A percentile compares a stretch with the other conserved stretches of the same genome.
Evolutionary conservation across 2,888 invertebrate species (phyloP).

Genomic region (Halictus quadricinctus): DNA sequence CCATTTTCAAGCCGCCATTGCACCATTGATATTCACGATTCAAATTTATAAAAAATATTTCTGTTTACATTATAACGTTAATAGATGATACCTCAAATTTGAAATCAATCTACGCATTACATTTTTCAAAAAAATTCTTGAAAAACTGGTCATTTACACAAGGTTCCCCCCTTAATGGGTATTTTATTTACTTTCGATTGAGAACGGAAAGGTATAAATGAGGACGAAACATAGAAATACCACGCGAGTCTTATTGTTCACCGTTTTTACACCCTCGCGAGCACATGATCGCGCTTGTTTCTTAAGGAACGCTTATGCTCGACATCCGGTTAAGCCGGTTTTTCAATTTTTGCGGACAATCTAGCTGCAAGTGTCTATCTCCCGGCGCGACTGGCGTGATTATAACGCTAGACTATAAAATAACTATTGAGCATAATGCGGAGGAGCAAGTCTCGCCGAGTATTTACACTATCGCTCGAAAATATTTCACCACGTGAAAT

Average conservation of each 20-base stretch:
- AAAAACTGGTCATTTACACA: no score
- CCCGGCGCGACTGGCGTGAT: constrained; percentile 26
- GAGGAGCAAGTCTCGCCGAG: no score
- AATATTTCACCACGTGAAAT: no score
- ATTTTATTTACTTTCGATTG: neutral
- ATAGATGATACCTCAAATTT: no score
- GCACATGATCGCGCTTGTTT: constrained; percentile 34
- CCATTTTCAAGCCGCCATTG: no score
- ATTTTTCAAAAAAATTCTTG: no score
- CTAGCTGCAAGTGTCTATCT: constrained; percentile 47
- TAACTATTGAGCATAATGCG: neutral
- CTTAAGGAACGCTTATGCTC: constrained; percentile 40
- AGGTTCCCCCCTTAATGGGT: neutral
- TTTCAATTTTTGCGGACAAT: constrained; percentile 54
- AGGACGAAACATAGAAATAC: neutral
- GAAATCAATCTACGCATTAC: no score
- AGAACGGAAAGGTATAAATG: neutral
- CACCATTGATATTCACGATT: no score
- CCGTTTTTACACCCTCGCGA: constrained; percentile 44
- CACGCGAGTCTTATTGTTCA: constrained; percentile 14
- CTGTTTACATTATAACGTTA: no score
- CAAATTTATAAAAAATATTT: no score
- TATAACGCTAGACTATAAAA: constrained; percentile 27
- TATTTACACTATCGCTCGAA: neutral
- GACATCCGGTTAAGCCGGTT: constrained; percentile 63